Percentiles rank a stretch among this genome's conserved stretches.
Evolutionary conservation across 2,113 vertebrate genomes (phyloP).

Genomic region (Brachirus orientalis): DNA sequence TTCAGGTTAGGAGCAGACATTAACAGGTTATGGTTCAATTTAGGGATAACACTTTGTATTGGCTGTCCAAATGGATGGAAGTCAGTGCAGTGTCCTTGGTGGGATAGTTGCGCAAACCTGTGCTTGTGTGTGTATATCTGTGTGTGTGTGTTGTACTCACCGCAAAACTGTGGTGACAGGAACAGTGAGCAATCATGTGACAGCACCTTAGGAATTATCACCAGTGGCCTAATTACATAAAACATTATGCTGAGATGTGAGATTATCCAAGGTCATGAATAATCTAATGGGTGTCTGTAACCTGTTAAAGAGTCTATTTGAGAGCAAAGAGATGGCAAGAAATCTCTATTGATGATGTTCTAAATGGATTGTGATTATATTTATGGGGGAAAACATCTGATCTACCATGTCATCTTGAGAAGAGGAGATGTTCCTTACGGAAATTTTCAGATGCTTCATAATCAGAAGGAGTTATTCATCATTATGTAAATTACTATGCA

Average conservation of each 20-base stretch:
- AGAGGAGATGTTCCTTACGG: conserved; percentile 3
- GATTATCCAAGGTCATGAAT: conserved; percentile 43
- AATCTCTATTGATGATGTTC: conserved; percentile 17
- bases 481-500: conserved; percentile 33
- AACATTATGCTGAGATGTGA: conserved; percentile 44
- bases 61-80: too few species aligned
- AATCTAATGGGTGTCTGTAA: conserved; percentile 28
- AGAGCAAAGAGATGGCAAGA: conserved; percentile 5
- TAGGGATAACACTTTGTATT: too few species aligned
- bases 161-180: too few species aligned
- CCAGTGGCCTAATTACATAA: conserved; percentile 58
- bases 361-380: conserved; percentile 3
- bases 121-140: too few species aligned
- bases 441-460: conserved; percentile 23
- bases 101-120: too few species aligned
- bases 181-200: too few species aligned
- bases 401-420: background rate
- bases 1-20: too few species aligned
- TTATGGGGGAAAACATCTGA: too few species aligned
- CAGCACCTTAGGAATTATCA: conserved; percentile 19
- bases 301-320: conserved; percentile 9
- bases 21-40: too few species aligned
- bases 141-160: conserved; percentile 9
- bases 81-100: too few species aligned
- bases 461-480: conserved; percentile 30